phyloP scores from a whole-genome alignment of 2,888 invertebrate genomes.

The Archips crataeganus region DNA sequence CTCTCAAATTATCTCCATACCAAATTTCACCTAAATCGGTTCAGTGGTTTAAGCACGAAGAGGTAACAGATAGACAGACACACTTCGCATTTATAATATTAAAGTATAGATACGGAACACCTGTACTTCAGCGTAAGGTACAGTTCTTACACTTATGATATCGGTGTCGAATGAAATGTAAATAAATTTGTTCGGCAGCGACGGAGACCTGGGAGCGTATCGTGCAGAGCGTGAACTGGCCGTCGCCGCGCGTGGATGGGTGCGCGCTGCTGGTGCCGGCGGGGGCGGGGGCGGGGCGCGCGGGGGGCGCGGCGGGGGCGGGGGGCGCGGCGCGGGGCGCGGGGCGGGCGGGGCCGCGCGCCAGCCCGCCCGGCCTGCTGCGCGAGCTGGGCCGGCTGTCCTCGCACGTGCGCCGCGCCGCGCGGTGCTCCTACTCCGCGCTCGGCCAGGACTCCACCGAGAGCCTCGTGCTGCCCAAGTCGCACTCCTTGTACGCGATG shows the following conservation, averaged over 20 bases:
- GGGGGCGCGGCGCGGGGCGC: conserved; percentile 56
- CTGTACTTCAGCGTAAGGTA: too few species aligned
- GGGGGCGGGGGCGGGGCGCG: conserved; percentile 76
- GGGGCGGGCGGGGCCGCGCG: conserved; percentile 71
- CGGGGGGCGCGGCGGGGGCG: conserved; percentile 51
- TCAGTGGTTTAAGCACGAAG: too few species aligned
- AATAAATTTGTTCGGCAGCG: conserved; percentile 72
- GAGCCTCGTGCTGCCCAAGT: conserved; percentile 85
- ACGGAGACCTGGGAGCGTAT: conserved; percentile 92
- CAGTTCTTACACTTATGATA: too few species aligned
- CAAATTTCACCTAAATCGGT: too few species aligned
- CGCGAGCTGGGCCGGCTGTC: conserved; percentile 90
- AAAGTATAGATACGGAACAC: too few species aligned
- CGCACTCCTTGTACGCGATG: conserved; percentile 85
- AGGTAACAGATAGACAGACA: too few species aligned
- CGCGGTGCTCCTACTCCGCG: conserved; percentile 90
- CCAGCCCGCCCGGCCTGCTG: conserved; percentile 82
- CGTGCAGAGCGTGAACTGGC: conserved; percentile 86
- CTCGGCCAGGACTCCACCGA: conserved; percentile 89
- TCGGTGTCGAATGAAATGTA: too few species aligned
- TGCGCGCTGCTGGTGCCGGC: conserved; percentile 88
- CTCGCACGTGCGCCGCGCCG: conserved; percentile 88
- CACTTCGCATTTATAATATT: too few species aligned
- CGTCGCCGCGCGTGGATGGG: conserved; percentile 89
- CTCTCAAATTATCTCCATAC: too few species aligned